These are phyloP conservation scores for Akabosia matsudoensis DNA, from an alignment of 1,140 invertebrate species.

Conservation along the genomic window DNA sequence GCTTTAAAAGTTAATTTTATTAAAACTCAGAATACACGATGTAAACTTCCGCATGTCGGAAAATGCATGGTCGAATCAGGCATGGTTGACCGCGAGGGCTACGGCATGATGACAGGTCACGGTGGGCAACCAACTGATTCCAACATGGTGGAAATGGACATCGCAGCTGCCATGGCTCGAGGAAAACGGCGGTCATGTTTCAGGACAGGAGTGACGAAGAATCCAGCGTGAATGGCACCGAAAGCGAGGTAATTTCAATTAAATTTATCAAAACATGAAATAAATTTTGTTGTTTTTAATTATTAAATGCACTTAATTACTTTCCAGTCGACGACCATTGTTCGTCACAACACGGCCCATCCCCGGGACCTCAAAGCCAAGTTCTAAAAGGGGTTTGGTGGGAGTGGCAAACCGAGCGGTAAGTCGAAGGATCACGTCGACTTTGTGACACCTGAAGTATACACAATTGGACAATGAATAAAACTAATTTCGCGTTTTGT, in stretches of 20 bases:
- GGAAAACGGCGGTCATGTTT: constrained; percentile 84
- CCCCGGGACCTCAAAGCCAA: constrained; percentile 94
- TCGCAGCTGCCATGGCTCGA: constrained; percentile 65
- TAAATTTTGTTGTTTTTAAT: not conserved
- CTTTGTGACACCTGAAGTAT: no score
- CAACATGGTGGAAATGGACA: constrained; percentile 59
- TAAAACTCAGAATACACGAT: no score
- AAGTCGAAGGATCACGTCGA: constrained; percentile 42
- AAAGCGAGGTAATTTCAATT: constrained; percentile 49
- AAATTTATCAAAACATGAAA: not conserved
- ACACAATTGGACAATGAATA: no score
- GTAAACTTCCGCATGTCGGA: no score
- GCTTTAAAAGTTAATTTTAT: no score
- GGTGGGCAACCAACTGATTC: not conserved
- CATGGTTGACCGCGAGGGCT: not conserved
- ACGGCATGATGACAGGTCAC: not conserved
- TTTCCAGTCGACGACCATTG: constrained; percentile 42
- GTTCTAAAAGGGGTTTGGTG: constrained; percentile 83
- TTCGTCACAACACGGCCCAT: constrained; percentile 59
- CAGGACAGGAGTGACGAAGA: constrained; percentile 68
- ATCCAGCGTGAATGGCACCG: constrained; percentile 66
- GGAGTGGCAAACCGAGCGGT: constrained; percentile 57
- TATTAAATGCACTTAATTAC: not conserved
- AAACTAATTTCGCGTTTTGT: no score
- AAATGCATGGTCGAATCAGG: no score